phyloP scores from a whole-genome alignment of 37 sponge, comb jelly and placozoan genomes.

The Cliona cf. orientalis region DNA sequence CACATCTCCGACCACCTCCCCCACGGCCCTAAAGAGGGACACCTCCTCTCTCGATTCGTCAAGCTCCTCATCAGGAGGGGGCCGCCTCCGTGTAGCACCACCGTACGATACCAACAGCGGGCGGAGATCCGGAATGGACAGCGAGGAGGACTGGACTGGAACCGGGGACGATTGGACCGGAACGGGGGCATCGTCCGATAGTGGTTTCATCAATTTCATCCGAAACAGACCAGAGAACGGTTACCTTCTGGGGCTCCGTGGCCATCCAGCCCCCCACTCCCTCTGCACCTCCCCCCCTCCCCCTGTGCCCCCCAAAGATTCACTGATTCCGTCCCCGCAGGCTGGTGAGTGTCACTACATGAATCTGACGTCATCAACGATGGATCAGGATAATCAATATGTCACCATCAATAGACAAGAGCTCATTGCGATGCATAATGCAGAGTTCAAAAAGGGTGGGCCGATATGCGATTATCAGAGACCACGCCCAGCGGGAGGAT shows the following conservation, averaged over 20 bases:
- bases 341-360: slow-evolving; percentile 11
- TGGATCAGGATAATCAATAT: slow-evolving; percentile 26
- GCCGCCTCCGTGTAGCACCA: background rate
- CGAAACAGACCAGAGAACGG: background rate
- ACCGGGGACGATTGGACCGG: slow-evolving; percentile 24
- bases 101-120: background rate
- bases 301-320: too few relatives aligned
- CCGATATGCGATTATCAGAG: background rate
- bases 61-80: background rate
- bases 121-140: slow-evolving; percentile 1
- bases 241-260: background rate
- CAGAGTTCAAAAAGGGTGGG: background rate
- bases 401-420: background rate
- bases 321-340: too few relatives aligned
- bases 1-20: background rate
- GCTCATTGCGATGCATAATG: too few relatives aligned
- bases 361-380: background rate
- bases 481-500: too few relatives aligned
- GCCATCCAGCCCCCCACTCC: background rate
- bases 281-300: background rate
- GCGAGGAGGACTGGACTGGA: slow-evolving; percentile 30
- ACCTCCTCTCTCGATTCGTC: background rate
- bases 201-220: slow-evolving; percentile 15
- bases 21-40: background rate
- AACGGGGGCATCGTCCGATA: slow-evolving; percentile 36